phyloP scores from a whole-genome alignment of 2,888 invertebrate genomes.

The Lissocephala sabroskyi region DNA sequence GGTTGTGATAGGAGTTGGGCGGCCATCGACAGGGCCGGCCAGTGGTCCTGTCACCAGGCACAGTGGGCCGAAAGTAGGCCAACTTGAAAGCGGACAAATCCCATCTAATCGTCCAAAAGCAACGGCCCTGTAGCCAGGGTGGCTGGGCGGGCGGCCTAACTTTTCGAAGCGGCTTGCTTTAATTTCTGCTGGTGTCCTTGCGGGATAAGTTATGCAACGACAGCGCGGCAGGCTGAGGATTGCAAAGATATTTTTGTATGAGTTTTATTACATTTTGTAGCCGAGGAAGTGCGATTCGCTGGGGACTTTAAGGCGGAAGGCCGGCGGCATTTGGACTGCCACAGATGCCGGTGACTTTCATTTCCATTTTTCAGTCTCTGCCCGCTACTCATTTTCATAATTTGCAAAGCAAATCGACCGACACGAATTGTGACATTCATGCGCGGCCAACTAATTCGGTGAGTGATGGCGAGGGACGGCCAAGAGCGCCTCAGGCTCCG shows the following conservation, averaged over 20 bases:
- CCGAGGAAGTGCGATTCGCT: background rate
- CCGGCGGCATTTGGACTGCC: constrained; percentile 51
- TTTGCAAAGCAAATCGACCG: constrained; percentile 54
- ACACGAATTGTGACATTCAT: constrained; percentile 43
- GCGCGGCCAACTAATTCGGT: constrained; percentile 39
- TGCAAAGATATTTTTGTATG: constrained; percentile 56
- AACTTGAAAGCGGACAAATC: too few species aligned
- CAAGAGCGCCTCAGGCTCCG: background rate
- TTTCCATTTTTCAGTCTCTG: constrained; percentile 19
- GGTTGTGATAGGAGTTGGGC: constrained; percentile 49
- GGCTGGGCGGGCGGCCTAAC: background rate
- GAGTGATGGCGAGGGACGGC: too few species aligned
- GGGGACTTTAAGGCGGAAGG: constrained; percentile 48
- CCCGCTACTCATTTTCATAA: too few species aligned
- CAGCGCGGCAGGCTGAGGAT: constrained; percentile 13
- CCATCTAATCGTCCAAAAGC: too few species aligned
- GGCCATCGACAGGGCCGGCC: constrained; percentile 6
- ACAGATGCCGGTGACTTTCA: constrained; percentile 31
- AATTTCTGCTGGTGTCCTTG: constrained; percentile 31
- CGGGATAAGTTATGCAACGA: constrained; percentile 31
- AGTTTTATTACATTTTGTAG: constrained; percentile 51
- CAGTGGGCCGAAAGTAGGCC: background rate
- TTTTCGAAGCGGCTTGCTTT: constrained; percentile 42
- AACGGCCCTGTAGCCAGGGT: too few species aligned
- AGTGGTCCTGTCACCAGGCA: constrained; percentile 32